Base-by-base conservation (phyloP, 2,113 vertebrate species). In the Seriola dumerili region DNA sequence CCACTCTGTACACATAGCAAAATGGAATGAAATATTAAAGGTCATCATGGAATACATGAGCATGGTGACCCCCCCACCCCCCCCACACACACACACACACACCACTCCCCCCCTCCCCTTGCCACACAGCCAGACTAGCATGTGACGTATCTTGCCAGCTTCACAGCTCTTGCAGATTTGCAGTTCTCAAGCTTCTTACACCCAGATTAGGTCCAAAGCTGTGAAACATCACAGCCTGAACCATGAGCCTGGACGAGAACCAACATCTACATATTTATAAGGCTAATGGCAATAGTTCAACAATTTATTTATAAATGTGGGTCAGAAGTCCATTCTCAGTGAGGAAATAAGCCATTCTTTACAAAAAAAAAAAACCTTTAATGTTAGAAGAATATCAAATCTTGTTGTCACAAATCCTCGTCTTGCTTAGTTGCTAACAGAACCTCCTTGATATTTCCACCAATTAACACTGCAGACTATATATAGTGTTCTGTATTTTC, bases 171-270 rank as follows among this genome's bases (percentile, higher is more conserved):
- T 36, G 81, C 85, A 84, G 89, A 89, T 87, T 89, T 87, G 40
- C 83, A 85, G 44, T 65, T 85, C 72, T 82, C 87, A 88, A 86
- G 84, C 88, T 85, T 68, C 81, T 91, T 89, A 85, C 72, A 68
- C 78, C 17, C 55, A 84, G 84, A 87, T 93, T 89, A 89, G 46
- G 75, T 80, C 70, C 69, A 85, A 84, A 89, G 83, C 85, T 88
- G 86, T 88, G 83, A 90, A 89, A 81, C 71, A 87, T 83, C 44
- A 73, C 84, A 83, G 78, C 32, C 65, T 80, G 72, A 78, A 81
- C 63, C 44, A 8, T 13, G 48, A 80, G 76, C 23, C 62, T 42
- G 17, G 55, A 72, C 13, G 12, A 48, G 5, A 68, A 62, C 34
- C 71, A 40, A 70, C 67, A 50, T 68, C 52, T 54, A 50, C 77